These are phyloP conservation scores for Euthynnus affinis DNA, from an alignment of 2,797 vertebrate species.

Conservation along the genomic window DNA sequence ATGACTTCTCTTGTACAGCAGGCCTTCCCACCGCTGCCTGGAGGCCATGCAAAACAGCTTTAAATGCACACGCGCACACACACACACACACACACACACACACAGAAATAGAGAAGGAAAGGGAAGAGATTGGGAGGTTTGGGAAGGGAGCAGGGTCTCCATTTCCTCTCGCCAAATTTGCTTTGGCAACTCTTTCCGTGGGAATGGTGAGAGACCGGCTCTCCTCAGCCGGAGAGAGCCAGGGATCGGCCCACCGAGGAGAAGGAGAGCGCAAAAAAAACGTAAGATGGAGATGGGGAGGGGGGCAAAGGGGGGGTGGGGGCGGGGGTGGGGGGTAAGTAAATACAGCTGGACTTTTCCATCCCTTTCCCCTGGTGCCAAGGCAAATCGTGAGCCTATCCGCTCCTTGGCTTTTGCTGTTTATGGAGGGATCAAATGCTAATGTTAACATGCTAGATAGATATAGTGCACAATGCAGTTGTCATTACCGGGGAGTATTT, in stretches of 20 bases:
- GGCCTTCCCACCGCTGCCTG: constrained; percentile 41
- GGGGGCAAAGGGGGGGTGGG: background rate
- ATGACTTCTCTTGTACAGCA: constrained; percentile 47
- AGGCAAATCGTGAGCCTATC: constrained; percentile 21
- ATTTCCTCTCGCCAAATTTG: constrained; percentile 85
- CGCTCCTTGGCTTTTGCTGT: constrained; percentile 44
- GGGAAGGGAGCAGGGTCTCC: constrained; percentile 78
- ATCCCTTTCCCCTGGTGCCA: constrained; percentile 40
- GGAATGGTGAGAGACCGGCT: constrained; percentile 81
- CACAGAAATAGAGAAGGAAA: constrained; percentile 62
- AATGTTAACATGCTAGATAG: constrained; percentile 24
- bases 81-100: constrained; percentile 26
- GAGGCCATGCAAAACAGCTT: constrained; percentile 22
- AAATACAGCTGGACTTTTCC: constrained; percentile 81
- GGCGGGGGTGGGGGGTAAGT: constrained; percentile 56
- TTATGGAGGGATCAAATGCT: constrained; percentile 45
- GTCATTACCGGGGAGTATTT: background rate
- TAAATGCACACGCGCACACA: background rate
- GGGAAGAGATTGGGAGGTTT: constrained; percentile 68
- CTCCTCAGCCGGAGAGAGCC: constrained; percentile 58
- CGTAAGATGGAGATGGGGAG: constrained; percentile 42
- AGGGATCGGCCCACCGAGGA: constrained; percentile 50
- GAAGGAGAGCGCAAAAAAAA: constrained; percentile 35
- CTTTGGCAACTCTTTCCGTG: constrained; percentile 87
- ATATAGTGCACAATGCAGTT: background rate